A percentile compares a stretch with the other conserved stretches of the same genome.
Evolutionary conservation across 2,113 vertebrate species (phyloP).

Genomic region (Sphaerodactylus townsendi): DNA sequence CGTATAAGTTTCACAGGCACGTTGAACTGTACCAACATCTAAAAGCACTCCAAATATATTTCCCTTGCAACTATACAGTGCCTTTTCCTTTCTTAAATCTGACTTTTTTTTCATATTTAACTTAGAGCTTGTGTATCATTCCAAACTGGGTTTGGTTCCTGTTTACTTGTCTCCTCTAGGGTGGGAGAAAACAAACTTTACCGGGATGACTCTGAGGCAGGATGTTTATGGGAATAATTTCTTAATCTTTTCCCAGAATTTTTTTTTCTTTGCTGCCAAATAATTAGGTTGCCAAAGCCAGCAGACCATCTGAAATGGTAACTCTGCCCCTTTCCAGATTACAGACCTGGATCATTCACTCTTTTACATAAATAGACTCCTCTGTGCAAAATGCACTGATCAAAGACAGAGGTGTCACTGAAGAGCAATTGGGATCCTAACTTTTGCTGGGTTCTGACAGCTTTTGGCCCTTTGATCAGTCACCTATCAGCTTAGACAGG

Average conservation of each 20-base stretch:
- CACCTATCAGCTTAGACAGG: conserved; percentile 84
- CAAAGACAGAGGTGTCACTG: conserved; percentile 83
- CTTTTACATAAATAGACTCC: conserved; percentile 79
- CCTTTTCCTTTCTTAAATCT: background rate
- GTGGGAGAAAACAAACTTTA: conserved; percentile 30
- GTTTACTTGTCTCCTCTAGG: conserved; percentile 16
- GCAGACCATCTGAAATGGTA: conserved; percentile 26
- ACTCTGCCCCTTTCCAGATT: conserved; percentile 51
- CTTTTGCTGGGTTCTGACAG: conserved; percentile 81
- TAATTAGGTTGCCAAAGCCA: conserved; percentile 25
- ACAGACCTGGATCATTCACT: conserved; percentile 34
- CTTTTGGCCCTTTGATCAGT: conserved; percentile 88
- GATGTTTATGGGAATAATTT: conserved; percentile 48
- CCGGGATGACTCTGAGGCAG: background rate
- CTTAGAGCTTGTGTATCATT: conserved; percentile 41
- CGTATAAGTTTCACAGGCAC: conserved; percentile 23
- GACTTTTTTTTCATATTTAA: conserved; percentile 43
- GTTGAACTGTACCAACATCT: background rate
- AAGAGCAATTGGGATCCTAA: conserved; percentile 80
- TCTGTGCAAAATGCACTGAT: conserved; percentile 78
- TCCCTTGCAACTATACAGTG: conserved; percentile 28
- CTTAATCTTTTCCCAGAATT: conserved; percentile 41
- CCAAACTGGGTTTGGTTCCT: conserved; percentile 32
- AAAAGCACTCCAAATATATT: conserved; percentile 39
- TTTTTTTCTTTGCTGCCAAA: conserved; percentile 23